phyloP scores from a whole-genome alignment of 2,797 vertebrate genomes.

The Cheirogaleus major region DNA sequence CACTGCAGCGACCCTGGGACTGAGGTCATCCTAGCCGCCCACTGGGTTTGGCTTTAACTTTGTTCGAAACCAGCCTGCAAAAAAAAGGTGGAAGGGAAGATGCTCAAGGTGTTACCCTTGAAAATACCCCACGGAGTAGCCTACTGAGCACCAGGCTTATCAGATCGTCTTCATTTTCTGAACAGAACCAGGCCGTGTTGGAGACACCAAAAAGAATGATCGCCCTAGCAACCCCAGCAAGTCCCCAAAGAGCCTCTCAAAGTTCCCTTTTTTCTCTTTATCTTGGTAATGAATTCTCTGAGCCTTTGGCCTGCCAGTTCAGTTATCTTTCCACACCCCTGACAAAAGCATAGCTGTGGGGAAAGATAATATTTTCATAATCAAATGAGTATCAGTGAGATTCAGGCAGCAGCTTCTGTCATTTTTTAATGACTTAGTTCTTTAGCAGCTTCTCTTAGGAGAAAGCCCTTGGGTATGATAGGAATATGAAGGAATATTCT shows the following conservation, averaged over 20 bases:
- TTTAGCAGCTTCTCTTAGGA: conserved; percentile 44
- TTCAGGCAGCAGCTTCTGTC: conserved; percentile 16
- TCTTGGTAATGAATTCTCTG: conserved; percentile 63
- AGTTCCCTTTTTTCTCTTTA: conserved; percentile 10
- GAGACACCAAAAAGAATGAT: not conserved
- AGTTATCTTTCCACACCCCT: conserved; percentile 36
- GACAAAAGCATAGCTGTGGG: conserved; percentile 53
- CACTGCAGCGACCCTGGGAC: accelerated
- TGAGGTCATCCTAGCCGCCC: not conserved
- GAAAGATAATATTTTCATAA: conserved; percentile 72
- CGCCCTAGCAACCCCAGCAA: not conserved
- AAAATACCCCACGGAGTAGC: not conserved
- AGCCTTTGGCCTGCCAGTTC: not conserved
- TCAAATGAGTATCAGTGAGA: conserved; percentile 55
- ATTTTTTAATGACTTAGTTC: conserved; percentile 58
- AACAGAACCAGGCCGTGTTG: not conserved
- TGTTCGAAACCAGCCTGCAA: not conserved
- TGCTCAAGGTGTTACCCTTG: not conserved
- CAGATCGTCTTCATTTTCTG: not conserved
- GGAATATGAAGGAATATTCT: not conserved
- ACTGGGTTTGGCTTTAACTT: not conserved
- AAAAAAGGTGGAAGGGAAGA: not conserved
- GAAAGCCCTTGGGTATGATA: conserved; percentile 25
- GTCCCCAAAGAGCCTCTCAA: not conserved
- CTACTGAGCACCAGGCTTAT: not conserved